Base-by-base conservation (phyloP, 2,113 vertebrate genomes). In the Muscicapa adusta region DNA sequence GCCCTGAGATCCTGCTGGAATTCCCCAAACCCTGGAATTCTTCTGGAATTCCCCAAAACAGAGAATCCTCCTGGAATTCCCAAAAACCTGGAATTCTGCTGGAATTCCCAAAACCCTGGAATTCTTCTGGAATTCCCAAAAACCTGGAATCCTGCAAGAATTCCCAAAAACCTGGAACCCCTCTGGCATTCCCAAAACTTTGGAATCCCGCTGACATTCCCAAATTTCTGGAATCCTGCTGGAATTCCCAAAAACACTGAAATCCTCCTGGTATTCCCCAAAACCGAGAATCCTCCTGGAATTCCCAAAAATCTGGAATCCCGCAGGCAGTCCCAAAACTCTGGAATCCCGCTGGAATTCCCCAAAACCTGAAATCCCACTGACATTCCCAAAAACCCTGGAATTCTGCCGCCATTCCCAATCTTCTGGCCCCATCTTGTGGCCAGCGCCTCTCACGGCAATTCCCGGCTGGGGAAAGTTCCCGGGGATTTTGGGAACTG, bases 371-470 rank as follows among this genome's bases (percentile, higher is more conserved):
- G 53, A 28, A 19, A 54, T 20, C 19, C 19, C 9, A 18, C 31
- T 22, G 54, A 11, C 13, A 57, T n/a, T 58, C 56, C n/a, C 56
- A 62, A 62, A 42, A 31, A n/a, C 2, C 28, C 40, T 63, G 40
- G 29, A 33, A 17, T 43, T 4, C 20, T 6, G 7, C 61, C 8
- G 62, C 4, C 4, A 45, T n/a, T 66, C 31, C 91, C 94, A 16
- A 28, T 53, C 75, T 31, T 73, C 7, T 12, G 58, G 85, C 96
- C 28, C 96, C 96, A 88, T 57, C 96, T 94, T 2, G 96, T 76
- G 96, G 96, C 68, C 43, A 63, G 8, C 4, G 0, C 1, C 3
- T 63, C 22, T 0, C 66, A 31, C 0, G 24, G 62, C 93, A 79
- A 19, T 42, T 14, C 38, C 42, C 2, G 77, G 2, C 15, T 2